phyloP scores from a whole-genome alignment of 2,797 vertebrate genomes.

The Gymnocypris eckloni region DNA sequence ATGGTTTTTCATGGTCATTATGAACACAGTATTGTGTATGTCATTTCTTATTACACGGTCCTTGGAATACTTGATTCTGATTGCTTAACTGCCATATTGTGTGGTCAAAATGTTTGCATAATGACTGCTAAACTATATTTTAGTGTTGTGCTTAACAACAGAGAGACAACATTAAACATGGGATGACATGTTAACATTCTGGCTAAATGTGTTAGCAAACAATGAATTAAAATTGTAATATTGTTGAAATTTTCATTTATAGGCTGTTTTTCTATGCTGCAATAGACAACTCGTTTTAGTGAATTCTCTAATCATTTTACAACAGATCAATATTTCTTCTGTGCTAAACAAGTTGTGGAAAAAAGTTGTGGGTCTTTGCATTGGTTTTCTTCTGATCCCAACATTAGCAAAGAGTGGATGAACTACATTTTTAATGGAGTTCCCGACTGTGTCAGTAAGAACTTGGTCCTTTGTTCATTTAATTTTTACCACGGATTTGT shows the following conservation, averaged over 20 bases:
- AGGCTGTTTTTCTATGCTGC: background rate
- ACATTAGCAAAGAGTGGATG: too few species aligned
- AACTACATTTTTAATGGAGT: too few species aligned
- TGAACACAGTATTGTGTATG: background rate
- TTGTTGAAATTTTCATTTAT: background rate
- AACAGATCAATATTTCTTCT: background rate
- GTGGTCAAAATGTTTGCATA: background rate
- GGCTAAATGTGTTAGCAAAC: conserved; percentile 1
- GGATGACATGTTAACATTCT: background rate
- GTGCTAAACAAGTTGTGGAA: background rate
- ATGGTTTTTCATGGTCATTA: conserved; percentile 30
- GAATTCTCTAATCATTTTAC: background rate
- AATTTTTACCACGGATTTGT: too few species aligned
- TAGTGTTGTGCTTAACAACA: background rate
- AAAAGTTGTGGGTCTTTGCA: too few species aligned
- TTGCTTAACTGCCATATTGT: background rate
- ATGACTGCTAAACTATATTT: conserved; percentile 7
- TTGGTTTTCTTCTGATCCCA: too few species aligned
- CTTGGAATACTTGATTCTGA: background rate
- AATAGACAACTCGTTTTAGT: background rate
- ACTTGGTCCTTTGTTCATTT: too few species aligned
- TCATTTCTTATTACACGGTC: background rate
- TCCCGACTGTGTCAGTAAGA: too few species aligned
- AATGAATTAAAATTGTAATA: background rate
- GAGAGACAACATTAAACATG: background rate